Base-by-base conservation (phyloP, 1,140 invertebrate genomes). In the Trypoxylus dichotomus region DNA sequence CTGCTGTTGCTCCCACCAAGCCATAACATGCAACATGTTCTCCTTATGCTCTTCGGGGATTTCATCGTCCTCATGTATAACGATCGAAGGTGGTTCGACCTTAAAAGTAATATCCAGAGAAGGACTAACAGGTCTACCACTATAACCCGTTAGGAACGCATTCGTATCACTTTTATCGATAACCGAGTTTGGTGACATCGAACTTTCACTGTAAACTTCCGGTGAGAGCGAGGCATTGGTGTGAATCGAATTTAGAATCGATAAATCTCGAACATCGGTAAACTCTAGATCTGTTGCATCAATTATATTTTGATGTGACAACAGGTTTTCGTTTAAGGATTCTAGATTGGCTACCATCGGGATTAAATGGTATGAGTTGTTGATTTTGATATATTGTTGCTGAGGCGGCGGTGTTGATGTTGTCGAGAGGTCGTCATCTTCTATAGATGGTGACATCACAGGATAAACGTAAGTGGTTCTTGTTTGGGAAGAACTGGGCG, bases 1-100 rank as follows among this genome's bases (percentile, higher is more conserved):
- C 13, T 47, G 41, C 58, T 87, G 86, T 13, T 87, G 86, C 77
- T 88, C 87, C 88, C 88, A 89, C 88, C 88, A 89, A 32, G 87
- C 86, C 76, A 88, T 86, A 47, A 86, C 85, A 78, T 88, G 85
- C 71, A 87, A 86, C 83, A 88, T 87, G 79, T 82, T 82, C 19
- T 81, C 80, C 54, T 83, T 83, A 74, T 84, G 84, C 77, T 87
- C 85, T 15, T 87, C 85, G 41, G 85, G 85, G 5, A 87, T 77
- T 27, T 74, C 80, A 79, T 76, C 77, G 5, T 75, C 74, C 27
- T 74, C 60, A 15, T 24, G 60, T 13, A 68, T 58, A 7, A 13
- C 15, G 13, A 58, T 24, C 13, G 41, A 41, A 41, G 72, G 72
- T 10, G 29, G 72, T 77, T 88, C 85, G 27, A 84, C 74, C 72